These are phyloP conservation scores for Plagodis dolabraria DNA, from an alignment of 2,888 invertebrate genomes.

Conservation along the genomic window DNA sequence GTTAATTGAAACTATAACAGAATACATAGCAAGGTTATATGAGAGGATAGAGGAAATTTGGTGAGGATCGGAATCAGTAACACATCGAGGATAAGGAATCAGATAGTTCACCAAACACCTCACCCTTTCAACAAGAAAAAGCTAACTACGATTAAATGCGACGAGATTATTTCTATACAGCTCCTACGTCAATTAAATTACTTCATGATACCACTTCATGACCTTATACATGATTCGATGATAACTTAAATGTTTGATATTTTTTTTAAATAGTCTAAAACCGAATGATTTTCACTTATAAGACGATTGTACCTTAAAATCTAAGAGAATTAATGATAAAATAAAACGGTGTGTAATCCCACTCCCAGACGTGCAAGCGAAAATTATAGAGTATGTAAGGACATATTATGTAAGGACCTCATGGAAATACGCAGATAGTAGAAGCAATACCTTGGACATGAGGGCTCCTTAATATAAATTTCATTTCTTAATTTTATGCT, in stretches of 20 bases:
- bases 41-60: constrained; percentile 23
- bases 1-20: constrained; percentile 5
- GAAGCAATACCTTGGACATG: too few species aligned
- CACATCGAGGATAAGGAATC: constrained; percentile 18
- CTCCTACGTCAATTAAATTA: constrained; percentile 30
- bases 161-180: constrained; percentile 40
- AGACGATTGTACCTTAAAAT: constrained; percentile 28
- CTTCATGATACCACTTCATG: constrained; percentile 28
- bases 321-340: constrained; percentile 28
- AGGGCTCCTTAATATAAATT: too few species aligned
- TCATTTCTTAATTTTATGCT: too few species aligned
- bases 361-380: constrained; percentile 14
- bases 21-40: constrained; percentile 17
- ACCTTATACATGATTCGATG: constrained; percentile 36
- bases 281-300: constrained; percentile 32
- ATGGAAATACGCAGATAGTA: too few species aligned
- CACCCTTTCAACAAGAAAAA: constrained; percentile 23
- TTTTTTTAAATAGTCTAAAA: constrained; percentile 35
- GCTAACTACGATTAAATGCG: constrained; percentile 33
- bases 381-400: background rate
- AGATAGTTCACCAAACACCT: constrained; percentile 34
- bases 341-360: constrained; percentile 12
- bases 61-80: constrained; percentile 23
- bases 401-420: too few species aligned
- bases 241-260: constrained; percentile 34